Percentiles rank a stretch among this genome's conserved stretches.
Conservation (phyloP, 2,888 invertebrate species). For the Parthenolecanium corni region DNA sequence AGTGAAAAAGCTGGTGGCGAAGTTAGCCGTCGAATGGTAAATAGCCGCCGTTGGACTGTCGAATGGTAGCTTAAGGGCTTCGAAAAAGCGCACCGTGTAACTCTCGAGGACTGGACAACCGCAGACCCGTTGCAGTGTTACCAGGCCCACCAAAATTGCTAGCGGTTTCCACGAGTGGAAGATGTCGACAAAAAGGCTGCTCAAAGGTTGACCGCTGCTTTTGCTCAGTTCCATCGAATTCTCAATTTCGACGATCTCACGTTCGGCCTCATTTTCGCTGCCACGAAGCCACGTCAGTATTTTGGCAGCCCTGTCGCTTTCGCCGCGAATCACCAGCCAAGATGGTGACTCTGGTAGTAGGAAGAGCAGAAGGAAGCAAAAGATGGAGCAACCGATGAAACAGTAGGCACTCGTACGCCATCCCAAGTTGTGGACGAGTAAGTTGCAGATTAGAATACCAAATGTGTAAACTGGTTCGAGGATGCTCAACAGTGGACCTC, state of each 20-base stretch:
- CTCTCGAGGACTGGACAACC: constrained; percentile 20
- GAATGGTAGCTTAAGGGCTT: constrained; percentile 7
- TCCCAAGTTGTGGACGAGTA: constrained; percentile 21
- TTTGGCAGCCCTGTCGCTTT: constrained; percentile 7
- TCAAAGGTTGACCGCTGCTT: background rate
- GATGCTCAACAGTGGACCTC: constrained; percentile 15
- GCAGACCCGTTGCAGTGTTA: constrained; percentile 12
- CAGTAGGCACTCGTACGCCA: constrained; percentile 13
- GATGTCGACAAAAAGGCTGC: background rate
- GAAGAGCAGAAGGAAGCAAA: constrained; percentile 18
- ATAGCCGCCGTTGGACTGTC: constrained; percentile 16
- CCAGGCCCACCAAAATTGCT: constrained; percentile 14
- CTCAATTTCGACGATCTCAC: constrained; percentile 21
- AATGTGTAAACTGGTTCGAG: constrained; percentile 14
- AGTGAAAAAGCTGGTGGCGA: constrained; percentile 18
- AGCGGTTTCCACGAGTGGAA: constrained; percentile 23
- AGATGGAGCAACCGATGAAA: constrained; percentile 3
- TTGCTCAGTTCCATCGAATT: constrained; percentile 1
- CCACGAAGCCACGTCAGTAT: constrained; percentile 19
- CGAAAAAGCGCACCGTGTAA: constrained; percentile 24
- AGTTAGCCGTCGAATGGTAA: constrained; percentile 17
- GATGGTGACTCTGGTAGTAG: constrained; percentile 27
- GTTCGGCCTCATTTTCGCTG: constrained; percentile 10
- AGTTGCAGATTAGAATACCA: constrained; percentile 18
- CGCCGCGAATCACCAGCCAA: constrained; percentile 27